Conservation (phyloP, 2,888 invertebrate species). For the Metellina segmentata region DNA sequence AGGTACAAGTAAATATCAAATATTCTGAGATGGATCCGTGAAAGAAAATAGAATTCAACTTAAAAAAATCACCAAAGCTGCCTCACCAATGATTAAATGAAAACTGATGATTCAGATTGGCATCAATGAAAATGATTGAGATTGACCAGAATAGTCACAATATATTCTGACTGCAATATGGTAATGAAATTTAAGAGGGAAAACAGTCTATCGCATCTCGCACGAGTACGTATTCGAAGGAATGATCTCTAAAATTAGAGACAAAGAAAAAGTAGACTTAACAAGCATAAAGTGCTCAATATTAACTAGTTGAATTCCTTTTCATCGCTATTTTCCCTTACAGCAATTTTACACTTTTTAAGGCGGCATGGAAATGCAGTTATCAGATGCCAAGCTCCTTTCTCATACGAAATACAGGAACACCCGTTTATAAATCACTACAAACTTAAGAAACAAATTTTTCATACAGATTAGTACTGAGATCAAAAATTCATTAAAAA, state of each 20-base stretch:
- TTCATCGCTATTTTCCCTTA: conserved; percentile 2
- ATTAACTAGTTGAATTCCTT: conserved; percentile 16
- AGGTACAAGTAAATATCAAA: neutral
- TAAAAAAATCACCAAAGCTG: conserved; percentile 28
- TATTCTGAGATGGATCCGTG: conserved; percentile 1
- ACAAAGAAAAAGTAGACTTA: conserved; percentile 38
- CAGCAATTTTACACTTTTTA: conserved; percentile 15
- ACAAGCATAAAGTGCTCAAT: conserved; percentile 20
- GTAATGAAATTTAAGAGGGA: neutral
- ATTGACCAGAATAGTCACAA: neutral
- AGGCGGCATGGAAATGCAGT: conserved; percentile 41
- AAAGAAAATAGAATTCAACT: conserved; percentile 6
- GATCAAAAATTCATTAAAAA: neutral
- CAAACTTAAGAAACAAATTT: conserved; percentile 19
- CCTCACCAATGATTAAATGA: neutral
- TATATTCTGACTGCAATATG: neutral
- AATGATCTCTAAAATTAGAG: conserved; percentile 37
- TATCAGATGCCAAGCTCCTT: conserved; percentile 30
- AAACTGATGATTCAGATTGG: neutral
- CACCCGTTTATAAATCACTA: conserved; percentile 4
- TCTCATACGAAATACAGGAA: conserved; percentile 10
- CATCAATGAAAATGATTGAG: neutral
- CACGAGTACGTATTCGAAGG: conserved; percentile 31
- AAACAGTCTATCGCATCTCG: neutral
- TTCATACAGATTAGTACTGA: neutral